These are phyloP conservation scores for Elysia crispata DNA, from an alignment of 2,888 invertebrate species.

Conservation along the genomic window DNA sequence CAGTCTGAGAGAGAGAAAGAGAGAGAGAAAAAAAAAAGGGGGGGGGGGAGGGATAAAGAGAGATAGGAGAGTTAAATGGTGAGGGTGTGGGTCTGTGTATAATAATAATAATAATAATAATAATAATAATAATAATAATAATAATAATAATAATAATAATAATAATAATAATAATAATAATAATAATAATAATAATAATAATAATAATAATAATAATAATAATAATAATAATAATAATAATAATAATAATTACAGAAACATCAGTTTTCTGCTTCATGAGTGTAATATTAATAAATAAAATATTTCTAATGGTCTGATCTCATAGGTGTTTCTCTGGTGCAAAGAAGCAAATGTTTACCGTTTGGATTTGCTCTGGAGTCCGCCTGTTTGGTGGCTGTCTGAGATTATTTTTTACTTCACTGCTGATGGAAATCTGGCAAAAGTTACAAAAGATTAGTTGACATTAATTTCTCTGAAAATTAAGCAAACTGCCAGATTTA, in stretches of 20 bases:
- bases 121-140: no score
- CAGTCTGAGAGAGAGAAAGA: background rate
- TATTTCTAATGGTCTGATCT: no score
- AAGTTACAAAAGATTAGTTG: no score
- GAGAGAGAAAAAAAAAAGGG: background rate
- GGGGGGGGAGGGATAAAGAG: background rate
- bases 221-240: background rate
- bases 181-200: background rate
- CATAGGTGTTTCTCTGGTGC: no score
- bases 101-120: no score
- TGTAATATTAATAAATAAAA: no score
- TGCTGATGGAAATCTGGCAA: slow-evolving; percentile 70
- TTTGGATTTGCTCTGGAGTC: slow-evolving; percentile 72
- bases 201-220: background rate
- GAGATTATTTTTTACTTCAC: slow-evolving; percentile 70
- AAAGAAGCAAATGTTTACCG: slow-evolving; percentile 58
- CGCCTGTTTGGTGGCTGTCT: slow-evolving; percentile 65
- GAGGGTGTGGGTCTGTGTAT: no score
- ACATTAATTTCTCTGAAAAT: no score
- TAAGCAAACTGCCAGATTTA: no score
- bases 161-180: background rate
- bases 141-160: no score
- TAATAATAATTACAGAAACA: background rate
- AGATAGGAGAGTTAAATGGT: no score
- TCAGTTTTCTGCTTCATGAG: background rate